Evolutionary conservation across 2,797 vertebrate genomes (phyloP), one percentile per base, ranked within the genome.

Genomic region (Apogon talboti): DNA sequence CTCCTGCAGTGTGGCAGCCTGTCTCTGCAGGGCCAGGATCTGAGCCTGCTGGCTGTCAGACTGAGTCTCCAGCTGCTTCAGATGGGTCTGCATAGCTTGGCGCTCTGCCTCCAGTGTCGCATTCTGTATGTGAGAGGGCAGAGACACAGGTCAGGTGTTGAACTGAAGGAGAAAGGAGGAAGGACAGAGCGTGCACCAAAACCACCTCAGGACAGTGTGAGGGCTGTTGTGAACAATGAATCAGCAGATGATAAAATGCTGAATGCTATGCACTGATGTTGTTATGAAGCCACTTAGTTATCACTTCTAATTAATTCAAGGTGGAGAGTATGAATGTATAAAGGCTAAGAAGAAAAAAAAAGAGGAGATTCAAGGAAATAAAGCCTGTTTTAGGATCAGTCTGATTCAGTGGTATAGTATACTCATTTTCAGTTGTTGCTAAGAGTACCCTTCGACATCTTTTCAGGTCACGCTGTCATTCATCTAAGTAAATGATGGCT

Each of bases 71-170:
- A 96, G 92, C 71, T 97, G 96, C 84, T 92, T 96, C 66, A 96
- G 82, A 38, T 97, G 96, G 5, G 91, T 93, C 91, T 96, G 96
- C 87, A 94, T 77, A 0, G 96, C 95, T 89, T 95, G 95, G 38
- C 95, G 96, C 88, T 98, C 96, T 7, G 96, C 96, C 86, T 96
- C 96, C 64, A 98, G 89, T 0, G 96, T 98, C 1, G 96, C 96
- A 57, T 98, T 98, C 96, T 98, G 89, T 14, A 41, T 10, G 5
- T 11, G 3, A 18, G 35, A 30, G 1, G 10, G 7, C 8, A 60
- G 18, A 15, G 19, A 33, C 6, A 4, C 15, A 51, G 16, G 19
- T 51, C 47, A 75, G 54, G 67, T 64, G 68, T 65, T 37, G 12
- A 18, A 19, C 19, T 35, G 35, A 5, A 49, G 5, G 5, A 44